Base-by-base conservation (phyloP, 1,140 invertebrate genomes). In the Bombus terrestris region DNA sequence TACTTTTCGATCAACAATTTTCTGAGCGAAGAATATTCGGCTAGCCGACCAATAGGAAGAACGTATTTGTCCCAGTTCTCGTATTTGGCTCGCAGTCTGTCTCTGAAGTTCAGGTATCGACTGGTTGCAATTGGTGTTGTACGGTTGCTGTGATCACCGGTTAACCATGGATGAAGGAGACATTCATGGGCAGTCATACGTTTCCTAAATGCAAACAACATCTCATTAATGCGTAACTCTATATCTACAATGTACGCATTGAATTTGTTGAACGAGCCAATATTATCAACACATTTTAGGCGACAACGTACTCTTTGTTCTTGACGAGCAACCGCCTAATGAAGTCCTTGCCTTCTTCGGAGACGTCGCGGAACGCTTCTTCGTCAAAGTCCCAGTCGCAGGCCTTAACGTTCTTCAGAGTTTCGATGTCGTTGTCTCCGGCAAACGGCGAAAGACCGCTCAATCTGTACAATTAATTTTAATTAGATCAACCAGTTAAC, bases 311-410 rank as follows among this genome's bases (percentile, higher is more conserved):
- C 97, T 99, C 98, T 95, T 99, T 99, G 93, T 98, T 98, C 94
- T 98, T 99, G 47, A 99, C 95, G 2, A 99, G 96, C 81, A 99
- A 96, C 93, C 98, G 97, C 81, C 97, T 97, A 94, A 99, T 99
- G 94, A 99, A 99, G 95, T 99, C 99, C 96, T 99, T 99, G 88
- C 97, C 99, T 94, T 99, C 98, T 72, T 99, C 98, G 3, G 99
- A 99, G 73, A 99, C 98, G 90, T 97, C 97, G 10, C 97, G 96
- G 95, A 99, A 99, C 35, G 99, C 97, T 93, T 99, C 98, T 93
- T 98, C 97, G 94, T 99, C 98, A 95, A 99, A 99, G 96, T 99
- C 98, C 99, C 99, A 99, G 94, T 99, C 98, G 93, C 99, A 99
- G 39, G 98, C 97, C 94, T 99, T 99, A 1, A 99, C 99, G 94